phyloP scores from a whole-genome alignment of 2,113 vertebrate species.

The Greenwoodochromis staneri region DNA sequence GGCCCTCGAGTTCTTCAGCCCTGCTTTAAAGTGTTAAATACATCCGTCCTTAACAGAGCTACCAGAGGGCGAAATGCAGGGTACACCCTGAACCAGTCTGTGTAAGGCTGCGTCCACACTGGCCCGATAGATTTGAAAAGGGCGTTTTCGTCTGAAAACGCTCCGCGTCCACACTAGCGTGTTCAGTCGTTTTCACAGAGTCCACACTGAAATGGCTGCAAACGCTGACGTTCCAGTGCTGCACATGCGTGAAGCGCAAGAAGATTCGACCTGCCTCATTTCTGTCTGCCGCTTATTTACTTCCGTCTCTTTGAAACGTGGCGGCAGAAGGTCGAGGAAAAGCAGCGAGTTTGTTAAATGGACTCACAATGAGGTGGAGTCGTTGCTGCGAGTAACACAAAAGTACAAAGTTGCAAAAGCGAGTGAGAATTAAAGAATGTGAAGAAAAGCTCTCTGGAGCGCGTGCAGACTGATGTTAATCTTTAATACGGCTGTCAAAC shows the following conservation, averaged over 20 bases:
- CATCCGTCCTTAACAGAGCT: accelerated
- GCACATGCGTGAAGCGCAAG: not conserved
- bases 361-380: not conserved
- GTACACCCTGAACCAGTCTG: not conserved
- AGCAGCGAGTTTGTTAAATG: not conserved
- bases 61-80: not conserved
- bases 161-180: not conserved
- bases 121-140: not conserved
- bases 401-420: accelerated
- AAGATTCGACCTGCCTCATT: not conserved
- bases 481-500: not conserved
- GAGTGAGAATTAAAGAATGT: not conserved
- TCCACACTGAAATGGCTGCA: accelerated
- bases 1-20: not conserved
- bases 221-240: accelerated
- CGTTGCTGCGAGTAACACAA: not conserved
- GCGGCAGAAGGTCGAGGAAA: accelerated
- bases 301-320: accelerated
- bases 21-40: not conserved
- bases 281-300: not conserved
- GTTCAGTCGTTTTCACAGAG: not conserved
- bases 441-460: accelerated
- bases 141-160: not conserved
- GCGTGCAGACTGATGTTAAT: not conserved
- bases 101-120: not conserved